phyloP scores from a whole-genome alignment of 2,797 vertebrate species.

The Betta splendens region DNA sequence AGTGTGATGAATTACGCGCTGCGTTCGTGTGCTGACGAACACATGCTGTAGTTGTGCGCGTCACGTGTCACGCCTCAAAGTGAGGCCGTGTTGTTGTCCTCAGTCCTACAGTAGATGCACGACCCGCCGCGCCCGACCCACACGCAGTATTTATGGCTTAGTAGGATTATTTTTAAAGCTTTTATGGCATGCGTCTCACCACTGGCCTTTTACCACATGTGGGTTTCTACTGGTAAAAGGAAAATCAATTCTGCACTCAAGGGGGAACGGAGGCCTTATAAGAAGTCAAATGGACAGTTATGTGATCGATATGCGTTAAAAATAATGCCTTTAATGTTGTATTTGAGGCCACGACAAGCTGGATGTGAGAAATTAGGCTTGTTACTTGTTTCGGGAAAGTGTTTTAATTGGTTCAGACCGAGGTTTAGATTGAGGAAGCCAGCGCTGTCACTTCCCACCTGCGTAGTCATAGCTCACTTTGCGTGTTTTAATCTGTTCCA shows the following conservation, averaged over 20 bases:
- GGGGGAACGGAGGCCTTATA: slow-evolving; percentile 24
- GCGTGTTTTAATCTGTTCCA: slow-evolving; percentile 49
- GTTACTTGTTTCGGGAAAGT: slow-evolving; percentile 26
- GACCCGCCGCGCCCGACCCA: not conserved
- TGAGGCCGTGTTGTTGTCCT: slow-evolving; percentile 29
- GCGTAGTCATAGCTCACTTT: slow-evolving; percentile 65
- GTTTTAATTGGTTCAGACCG: slow-evolving; percentile 40
- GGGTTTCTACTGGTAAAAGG: slow-evolving; percentile 41
- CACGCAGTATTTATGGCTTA: not conserved
- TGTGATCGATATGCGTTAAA: slow-evolving; percentile 50
- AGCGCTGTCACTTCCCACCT: slow-evolving; percentile 64
- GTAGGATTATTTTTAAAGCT: slow-evolving; percentile 25
- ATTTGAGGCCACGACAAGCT: slow-evolving; percentile 39
- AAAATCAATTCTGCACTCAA: slow-evolving; percentile 55
- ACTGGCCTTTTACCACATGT: not conserved
- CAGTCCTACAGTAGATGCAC: too few species aligned
- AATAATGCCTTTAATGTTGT: slow-evolving; percentile 43
- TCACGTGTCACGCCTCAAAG: not conserved
- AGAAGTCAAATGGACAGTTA: slow-evolving; percentile 56
- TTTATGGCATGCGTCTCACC: slow-evolving; percentile 22
- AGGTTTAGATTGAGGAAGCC: slow-evolving; percentile 23
- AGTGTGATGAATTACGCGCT: not conserved
- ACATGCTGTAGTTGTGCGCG: rapidly evolving
- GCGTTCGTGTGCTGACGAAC: not conserved
- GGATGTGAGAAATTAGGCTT: slow-evolving; percentile 12